Conservation (phyloP, 2,797 vertebrate genomes). For the Scolopax rusticola region DNA sequence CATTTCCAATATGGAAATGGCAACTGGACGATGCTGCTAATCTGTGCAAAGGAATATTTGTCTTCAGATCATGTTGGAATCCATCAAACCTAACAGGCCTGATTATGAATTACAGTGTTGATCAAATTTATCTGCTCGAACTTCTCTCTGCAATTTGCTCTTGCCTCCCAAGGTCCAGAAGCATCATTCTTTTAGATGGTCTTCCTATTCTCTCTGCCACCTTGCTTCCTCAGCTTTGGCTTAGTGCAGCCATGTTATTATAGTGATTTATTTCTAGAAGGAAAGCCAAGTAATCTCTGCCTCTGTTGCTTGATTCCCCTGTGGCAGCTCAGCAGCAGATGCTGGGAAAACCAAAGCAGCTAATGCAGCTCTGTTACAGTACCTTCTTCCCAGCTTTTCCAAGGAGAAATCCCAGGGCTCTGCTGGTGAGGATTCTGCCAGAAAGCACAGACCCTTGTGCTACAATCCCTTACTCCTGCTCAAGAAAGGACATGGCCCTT, state of each 20-base stretch:
- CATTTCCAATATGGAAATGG: background rate
- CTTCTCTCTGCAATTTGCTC: background rate
- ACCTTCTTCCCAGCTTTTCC: background rate
- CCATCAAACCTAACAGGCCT: background rate
- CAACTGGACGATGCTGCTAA: background rate
- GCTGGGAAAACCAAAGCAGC: accelerated
- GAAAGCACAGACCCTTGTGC: background rate
- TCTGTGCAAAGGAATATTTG: background rate
- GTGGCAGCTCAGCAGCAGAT: background rate
- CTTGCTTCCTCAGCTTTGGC: background rate
- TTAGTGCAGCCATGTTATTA: background rate
- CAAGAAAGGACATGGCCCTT: background rate
- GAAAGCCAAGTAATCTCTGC: background rate
- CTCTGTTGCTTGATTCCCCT: background rate
- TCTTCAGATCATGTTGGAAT: background rate
- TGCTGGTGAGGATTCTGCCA: background rate
- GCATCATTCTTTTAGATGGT: background rate
- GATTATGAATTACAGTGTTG: background rate
- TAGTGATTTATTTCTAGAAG: background rate
- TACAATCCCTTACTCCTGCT: background rate
- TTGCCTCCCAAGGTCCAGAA: background rate
- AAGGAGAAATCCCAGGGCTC: background rate
- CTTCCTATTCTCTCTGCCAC: background rate
- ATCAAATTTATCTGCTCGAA: background rate
- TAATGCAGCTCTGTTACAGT: background rate